Conservation (phyloP, 2,113 vertebrate genomes). For the Lampris incognitus region DNA sequence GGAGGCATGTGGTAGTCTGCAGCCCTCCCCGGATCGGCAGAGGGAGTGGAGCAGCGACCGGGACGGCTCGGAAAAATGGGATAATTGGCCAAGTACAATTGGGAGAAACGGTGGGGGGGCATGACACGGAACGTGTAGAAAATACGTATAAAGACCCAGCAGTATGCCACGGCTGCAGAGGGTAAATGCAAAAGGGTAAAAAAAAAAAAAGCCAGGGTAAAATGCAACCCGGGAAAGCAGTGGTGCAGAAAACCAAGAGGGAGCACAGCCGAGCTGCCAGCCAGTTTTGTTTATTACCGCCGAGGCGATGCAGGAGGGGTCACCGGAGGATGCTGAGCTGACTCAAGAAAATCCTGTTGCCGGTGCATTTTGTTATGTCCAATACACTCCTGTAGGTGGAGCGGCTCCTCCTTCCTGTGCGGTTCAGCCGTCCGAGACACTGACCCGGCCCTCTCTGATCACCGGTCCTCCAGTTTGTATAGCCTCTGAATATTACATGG, state of each 20-base stretch:
- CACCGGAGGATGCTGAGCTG: slow-evolving; percentile 47
- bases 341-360: slow-evolving; percentile 29
- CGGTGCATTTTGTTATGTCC: slow-evolving; percentile 57
- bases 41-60: too few species aligned
- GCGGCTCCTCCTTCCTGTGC: slow-evolving; percentile 64
- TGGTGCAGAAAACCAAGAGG: not conserved
- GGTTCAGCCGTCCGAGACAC: slow-evolving; percentile 45
- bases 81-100: too few species aligned
- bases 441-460: slow-evolving; percentile 30
- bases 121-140: too few species aligned
- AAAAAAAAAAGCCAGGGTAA: not conserved
- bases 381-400: slow-evolving; percentile 66
- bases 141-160: too few species aligned
- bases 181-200: not conserved
- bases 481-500: slow-evolving; percentile 39
- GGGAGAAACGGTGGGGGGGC: too few species aligned
- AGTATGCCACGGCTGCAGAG: too few species aligned
- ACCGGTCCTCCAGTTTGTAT: slow-evolving; percentile 34
- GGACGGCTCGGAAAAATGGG: too few species aligned
- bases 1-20: too few species aligned
- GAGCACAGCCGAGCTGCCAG: not conserved
- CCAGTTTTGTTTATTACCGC: slow-evolving; percentile 50
- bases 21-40: too few species aligned
- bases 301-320: slow-evolving; percentile 51
- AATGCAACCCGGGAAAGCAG: too few species aligned